Percentiles rank a stretch among this genome's conserved stretches.
phyloP scores from a whole-genome alignment of 1,140 invertebrate genomes.

The Zaprionus camerounensis region DNA sequence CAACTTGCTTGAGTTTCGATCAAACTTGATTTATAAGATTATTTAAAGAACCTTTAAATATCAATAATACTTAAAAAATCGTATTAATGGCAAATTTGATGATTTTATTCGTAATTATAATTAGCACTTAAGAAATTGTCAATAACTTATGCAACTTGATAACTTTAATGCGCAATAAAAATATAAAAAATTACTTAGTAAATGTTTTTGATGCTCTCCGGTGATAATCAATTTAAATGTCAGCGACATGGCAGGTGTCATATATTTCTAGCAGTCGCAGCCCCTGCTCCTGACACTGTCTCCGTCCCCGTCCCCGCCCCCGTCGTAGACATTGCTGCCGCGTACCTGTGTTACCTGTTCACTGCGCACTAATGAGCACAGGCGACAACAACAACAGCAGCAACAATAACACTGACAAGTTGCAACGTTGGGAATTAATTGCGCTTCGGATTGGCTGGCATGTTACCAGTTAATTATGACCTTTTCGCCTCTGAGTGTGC shows the following conservation, averaged over 20 bases:
- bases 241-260: constrained; percentile 59
- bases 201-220: constrained; percentile 5
- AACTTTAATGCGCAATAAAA: not conserved
- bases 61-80: not conserved
- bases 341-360: constrained; percentile 46
- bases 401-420: constrained; percentile 57
- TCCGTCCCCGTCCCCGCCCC: not conserved
- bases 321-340: constrained; percentile 4
- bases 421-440: constrained; percentile 71
- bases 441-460: constrained; percentile 58
- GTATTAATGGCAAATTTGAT: not conserved
- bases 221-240: constrained; percentile 59
- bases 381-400: constrained; percentile 45
- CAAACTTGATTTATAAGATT: not conserved
- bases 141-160: not conserved
- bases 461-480: constrained; percentile 72
- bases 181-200: constrained; percentile 14
- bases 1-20: too few species aligned
- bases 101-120: not conserved
- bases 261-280: constrained; percentile 3
- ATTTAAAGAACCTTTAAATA: not conserved
- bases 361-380: constrained; percentile 64
- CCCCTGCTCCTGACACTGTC: not conserved
- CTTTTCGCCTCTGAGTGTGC: constrained; percentile 52
- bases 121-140: not conserved